A percentile compares a stretch with the other conserved stretches of the same genome.
Conservation (phyloP, 2,113 vertebrate genomes). For the Ophiodon elongatus region DNA sequence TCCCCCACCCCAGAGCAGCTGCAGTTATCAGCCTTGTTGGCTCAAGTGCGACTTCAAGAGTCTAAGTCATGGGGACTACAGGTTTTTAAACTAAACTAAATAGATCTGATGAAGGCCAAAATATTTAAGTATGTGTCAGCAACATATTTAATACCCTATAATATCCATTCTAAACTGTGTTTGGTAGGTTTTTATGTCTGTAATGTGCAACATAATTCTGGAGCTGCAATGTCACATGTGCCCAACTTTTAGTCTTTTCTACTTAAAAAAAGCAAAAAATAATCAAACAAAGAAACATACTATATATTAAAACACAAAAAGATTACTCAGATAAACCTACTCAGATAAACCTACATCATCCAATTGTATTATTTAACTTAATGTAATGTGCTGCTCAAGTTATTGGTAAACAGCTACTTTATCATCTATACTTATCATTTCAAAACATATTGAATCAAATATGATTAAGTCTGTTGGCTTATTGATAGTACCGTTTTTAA, state of each 20-base stretch:
- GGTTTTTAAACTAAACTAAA: background rate
- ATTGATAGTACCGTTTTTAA: background rate
- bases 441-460: background rate
- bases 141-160: background rate
- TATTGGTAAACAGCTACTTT: background rate
- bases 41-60: slow-evolving; percentile 3
- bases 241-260: background rate
- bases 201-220: background rate
- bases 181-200: background rate
- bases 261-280: background rate
- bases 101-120: background rate
- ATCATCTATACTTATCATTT: background rate
- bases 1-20: background rate
- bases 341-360: too few species aligned
- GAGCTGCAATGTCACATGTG: background rate
- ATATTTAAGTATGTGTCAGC: too few species aligned
- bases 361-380: background rate
- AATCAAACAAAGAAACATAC: background rate
- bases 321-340: too few species aligned
- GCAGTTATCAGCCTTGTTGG: background rate
- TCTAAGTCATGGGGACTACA: background rate
- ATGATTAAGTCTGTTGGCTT: background rate
- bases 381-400: background rate
- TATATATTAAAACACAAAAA: background rate
- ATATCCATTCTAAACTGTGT: background rate